Conservation (phyloP, 2,797 vertebrate genomes). For the Eutrigla gurnardus region DNA sequence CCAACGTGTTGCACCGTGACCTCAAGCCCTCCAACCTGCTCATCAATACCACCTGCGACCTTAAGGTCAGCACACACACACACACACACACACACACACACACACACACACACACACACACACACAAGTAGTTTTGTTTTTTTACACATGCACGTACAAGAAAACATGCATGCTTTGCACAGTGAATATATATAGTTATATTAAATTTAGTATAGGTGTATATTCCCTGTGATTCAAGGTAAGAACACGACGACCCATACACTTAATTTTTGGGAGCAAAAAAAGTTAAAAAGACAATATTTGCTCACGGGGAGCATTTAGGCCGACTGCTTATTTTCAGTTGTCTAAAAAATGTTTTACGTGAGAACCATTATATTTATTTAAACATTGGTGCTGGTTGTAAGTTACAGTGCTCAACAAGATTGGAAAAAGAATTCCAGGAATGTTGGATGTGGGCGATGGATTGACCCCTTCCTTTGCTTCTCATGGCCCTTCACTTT, state of each 20-base stretch:
- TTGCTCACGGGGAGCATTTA: background rate
- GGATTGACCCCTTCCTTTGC: conserved; percentile 25
- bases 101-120: background rate
- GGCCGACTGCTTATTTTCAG: background rate
- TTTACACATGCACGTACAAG: background rate
- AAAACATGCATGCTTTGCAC: background rate
- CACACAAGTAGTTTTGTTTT: background rate
- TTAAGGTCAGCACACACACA: conserved; percentile 85
- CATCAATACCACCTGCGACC: conserved; percentile 97
- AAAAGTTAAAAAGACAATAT: background rate
- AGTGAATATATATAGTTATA: background rate
- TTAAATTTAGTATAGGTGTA: background rate
- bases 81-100: background rate
- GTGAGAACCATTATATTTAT: background rate
- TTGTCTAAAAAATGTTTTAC: background rate
- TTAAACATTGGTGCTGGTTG: conserved; percentile 13
- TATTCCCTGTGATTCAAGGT: background rate
- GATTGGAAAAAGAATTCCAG: conserved; percentile 35
- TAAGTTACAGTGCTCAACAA: background rate
- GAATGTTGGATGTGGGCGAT: conserved; percentile 53
- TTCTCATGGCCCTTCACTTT: background rate
- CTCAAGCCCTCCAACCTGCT: conserved; percentile 96
- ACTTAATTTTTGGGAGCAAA: background rate
- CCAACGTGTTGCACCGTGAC: conserved; percentile 95
- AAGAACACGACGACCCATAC: too few species aligned